Base-by-base conservation (phyloP, 2,797 vertebrate species). In the Falco cherrug region DNA sequence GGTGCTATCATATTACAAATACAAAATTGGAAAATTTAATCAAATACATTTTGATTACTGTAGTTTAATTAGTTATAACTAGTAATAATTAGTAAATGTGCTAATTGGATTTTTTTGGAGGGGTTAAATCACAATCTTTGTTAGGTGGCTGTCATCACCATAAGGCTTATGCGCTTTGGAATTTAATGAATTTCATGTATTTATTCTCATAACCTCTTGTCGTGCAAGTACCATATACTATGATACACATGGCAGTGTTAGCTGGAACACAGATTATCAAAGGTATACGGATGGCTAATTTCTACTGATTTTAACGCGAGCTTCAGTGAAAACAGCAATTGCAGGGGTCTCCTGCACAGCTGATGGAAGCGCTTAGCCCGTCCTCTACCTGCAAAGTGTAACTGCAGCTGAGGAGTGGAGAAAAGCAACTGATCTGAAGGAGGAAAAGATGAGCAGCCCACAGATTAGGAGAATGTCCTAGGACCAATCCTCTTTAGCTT, bases 41-140 rank as follows among this genome's bases (percentile, higher is more conserved):
- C 87, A 92, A 81, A 90, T 84, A 60, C 53, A 81, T 92, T 86
- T 96, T 97, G 73, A 97, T 95, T 95, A 97, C 92, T 96, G 96
- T 96, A 93, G 91, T 97, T 95, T 86, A 93, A 92, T 94, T 56
- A 78, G 96, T 96, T 92, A 92, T 92, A 96, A 96, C 92, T 96
- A 92, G 69, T 81, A 96, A 96, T 94, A 92, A 96, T 92, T 92
- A 95, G 92, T 65, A 86, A 78, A 95, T 14, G 91, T 86, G 92
- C 65, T 96, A 96, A 97, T 95, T 93, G 86, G 95, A 88, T 96
- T 96, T 89, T 91, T 45, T 92, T 65, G 77, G 60, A 94, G 84
- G 92, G 95, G 89, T 95, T 91, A 84, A 81, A 92, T 78, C 76
- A 84, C 65, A 69, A 9, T 91, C 87, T 92, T 71, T 0, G 4